phyloP scores from a whole-genome alignment of 2,797 vertebrate species.

The Malurus splendens region DNA sequence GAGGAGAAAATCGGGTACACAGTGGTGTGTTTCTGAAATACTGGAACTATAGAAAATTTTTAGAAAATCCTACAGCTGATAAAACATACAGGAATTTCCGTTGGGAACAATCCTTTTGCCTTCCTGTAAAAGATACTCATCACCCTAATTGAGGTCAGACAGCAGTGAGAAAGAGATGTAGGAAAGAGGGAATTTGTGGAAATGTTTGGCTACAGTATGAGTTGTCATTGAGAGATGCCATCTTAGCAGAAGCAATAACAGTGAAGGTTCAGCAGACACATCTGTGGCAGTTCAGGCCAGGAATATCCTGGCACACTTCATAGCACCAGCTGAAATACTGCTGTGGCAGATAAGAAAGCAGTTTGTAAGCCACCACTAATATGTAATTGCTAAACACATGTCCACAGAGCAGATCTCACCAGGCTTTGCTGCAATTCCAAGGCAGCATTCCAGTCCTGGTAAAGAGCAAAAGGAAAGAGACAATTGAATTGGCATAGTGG shows the following conservation, averaged over 20 bases:
- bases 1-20: background rate
- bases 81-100: background rate
- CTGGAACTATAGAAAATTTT: background rate
- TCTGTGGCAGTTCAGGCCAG: background rate
- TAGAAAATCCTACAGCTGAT: background rate
- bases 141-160: background rate
- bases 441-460: background rate
- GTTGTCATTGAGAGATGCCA: background rate
- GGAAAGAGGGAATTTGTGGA: background rate
- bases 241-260: background rate
- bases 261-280: background rate
- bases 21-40: background rate
- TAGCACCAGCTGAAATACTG: constrained; percentile 10
- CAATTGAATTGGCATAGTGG: background rate
- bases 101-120: background rate
- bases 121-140: background rate
- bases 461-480: background rate
- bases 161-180: background rate
- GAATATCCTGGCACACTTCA: background rate
- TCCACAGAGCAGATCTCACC: background rate
- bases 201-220: background rate
- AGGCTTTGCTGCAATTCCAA: background rate
- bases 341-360: background rate
- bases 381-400: background rate
- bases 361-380: background rate